A percentile compares a stretch with the other conserved stretches of the same genome.
These are phyloP conservation scores for Hydropsyche betteni DNA, from an alignment of 2,888 invertebrate genomes.

Conservation along the genomic window DNA sequence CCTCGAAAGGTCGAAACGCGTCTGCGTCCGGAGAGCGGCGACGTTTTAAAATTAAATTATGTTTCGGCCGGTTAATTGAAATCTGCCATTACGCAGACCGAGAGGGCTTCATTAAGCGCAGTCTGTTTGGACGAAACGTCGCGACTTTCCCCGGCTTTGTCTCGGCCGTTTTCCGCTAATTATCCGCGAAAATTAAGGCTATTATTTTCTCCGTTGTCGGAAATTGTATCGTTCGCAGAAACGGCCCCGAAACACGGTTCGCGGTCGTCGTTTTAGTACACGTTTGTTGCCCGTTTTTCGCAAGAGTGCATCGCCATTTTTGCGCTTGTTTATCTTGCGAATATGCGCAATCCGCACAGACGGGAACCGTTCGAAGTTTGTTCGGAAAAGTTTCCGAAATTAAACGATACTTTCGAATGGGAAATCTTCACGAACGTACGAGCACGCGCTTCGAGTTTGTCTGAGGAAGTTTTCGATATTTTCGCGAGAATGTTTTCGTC, in stretches of 20 bases:
- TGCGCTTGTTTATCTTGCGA: too few relatives aligned
- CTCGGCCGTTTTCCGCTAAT: slow-evolving; percentile 16
- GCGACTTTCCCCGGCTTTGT: slow-evolving; percentile 15
- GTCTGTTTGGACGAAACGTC: slow-evolving; percentile 14
- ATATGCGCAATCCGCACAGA: too few relatives aligned
- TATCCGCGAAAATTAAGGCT: slow-evolving; percentile 33
- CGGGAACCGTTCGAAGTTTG: too few relatives aligned
- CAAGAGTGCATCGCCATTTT: too few relatives aligned
- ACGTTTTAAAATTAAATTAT: slow-evolving; percentile 14
- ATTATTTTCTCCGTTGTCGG: slow-evolving; percentile 35
- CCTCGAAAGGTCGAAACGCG: too few relatives aligned
- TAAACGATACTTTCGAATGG: slow-evolving; percentile 5
- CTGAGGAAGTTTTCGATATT: too few relatives aligned
- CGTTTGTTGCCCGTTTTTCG: too few relatives aligned
- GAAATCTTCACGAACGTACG: neutral
- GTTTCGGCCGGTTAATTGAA: slow-evolving; percentile 20
- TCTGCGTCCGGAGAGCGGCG: too few relatives aligned
- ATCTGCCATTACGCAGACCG: neutral
- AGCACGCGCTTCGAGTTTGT: too few relatives aligned
- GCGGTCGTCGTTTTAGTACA: too few relatives aligned
- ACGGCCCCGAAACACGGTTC: too few relatives aligned
- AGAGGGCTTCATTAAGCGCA: slow-evolving; percentile 19
- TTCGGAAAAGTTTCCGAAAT: slow-evolving; percentile 3
- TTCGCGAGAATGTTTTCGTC: too few relatives aligned
- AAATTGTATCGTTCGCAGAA: slow-evolving; percentile 30